Evolutionary conservation across 2,113 vertebrate genomes (phyloP).

Genomic region (Pollimyrus isidori): DNA sequence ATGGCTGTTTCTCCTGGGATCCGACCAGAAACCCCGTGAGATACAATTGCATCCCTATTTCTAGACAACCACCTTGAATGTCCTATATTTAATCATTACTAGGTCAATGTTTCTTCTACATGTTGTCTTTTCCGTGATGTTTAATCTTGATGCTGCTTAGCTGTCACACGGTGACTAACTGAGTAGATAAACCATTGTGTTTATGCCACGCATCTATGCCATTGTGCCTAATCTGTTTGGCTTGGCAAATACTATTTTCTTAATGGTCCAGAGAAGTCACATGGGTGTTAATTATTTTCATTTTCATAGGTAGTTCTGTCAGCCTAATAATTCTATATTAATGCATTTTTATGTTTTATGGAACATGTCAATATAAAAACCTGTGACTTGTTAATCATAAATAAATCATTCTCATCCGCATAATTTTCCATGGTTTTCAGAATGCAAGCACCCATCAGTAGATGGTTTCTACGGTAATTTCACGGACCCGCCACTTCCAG

Average conservation of each 20-base stretch:
- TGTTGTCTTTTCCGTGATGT: neutral
- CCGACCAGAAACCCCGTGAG: neutral
- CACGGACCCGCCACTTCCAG: neutral
- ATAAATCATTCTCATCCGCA: neutral
- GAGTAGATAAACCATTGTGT: neutral
- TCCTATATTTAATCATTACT: neutral
- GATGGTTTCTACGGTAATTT: neutral
- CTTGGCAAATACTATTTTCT: neutral
- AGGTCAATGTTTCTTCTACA: neutral
- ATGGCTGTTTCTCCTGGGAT: neutral
- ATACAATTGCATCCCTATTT: neutral
- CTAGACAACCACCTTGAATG: constrained; percentile 17
- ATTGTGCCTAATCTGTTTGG: neutral
- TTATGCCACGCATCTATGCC: neutral
- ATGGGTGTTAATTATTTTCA: neutral
- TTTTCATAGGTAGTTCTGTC: neutral
- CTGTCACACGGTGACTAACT: neutral
- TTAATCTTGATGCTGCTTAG: neutral
- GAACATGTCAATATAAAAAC: neutral
- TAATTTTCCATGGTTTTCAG: neutral
- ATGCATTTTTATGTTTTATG: too few species aligned
- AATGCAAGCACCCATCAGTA: neutral
- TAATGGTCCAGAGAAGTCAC: neutral
- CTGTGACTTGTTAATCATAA: neutral
- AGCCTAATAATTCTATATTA: too few species aligned